A percentile compares a stretch with the other conserved stretches of the same genome.
These are phyloP conservation scores for Rhipidura dahli DNA, from an alignment of 2,113 vertebrate species.

Conservation along the genomic window DNA sequence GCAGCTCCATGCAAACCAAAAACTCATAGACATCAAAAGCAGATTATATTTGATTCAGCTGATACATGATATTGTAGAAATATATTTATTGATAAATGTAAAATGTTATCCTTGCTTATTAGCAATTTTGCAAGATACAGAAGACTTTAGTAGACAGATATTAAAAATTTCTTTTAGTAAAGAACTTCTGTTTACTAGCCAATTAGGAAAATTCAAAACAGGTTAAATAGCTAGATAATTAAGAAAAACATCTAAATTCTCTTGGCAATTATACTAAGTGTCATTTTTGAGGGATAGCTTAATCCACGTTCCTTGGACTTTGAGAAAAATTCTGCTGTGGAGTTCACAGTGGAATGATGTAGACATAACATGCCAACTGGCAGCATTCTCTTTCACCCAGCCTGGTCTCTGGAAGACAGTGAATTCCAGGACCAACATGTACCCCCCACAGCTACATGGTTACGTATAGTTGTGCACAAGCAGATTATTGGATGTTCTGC, in stretches of 20 bases:
- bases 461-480: fast-evolving
- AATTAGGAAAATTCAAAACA: not conserved
- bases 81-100: not conserved
- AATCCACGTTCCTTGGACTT: not conserved
- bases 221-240: not conserved
- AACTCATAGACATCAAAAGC: not conserved
- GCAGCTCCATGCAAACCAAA: not conserved
- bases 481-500: not conserved
- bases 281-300: not conserved
- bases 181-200: not conserved
- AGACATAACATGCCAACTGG: not conserved
- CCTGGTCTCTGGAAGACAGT: not conserved
- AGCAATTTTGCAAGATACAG: not conserved
- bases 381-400: not conserved
- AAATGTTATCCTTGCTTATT: not conserved
- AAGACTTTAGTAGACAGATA: not conserved
- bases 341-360: not conserved
- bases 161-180: not conserved
- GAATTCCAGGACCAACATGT: not conserved
- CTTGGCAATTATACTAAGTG: not conserved
- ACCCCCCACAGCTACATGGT: too few species aligned
- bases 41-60: not conserved
- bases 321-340: not conserved
- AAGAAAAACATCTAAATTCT: not conserved
- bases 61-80: not conserved